phyloP scores from a whole-genome alignment of 2,888 invertebrate genomes.

The Brenthis daphne region DNA sequence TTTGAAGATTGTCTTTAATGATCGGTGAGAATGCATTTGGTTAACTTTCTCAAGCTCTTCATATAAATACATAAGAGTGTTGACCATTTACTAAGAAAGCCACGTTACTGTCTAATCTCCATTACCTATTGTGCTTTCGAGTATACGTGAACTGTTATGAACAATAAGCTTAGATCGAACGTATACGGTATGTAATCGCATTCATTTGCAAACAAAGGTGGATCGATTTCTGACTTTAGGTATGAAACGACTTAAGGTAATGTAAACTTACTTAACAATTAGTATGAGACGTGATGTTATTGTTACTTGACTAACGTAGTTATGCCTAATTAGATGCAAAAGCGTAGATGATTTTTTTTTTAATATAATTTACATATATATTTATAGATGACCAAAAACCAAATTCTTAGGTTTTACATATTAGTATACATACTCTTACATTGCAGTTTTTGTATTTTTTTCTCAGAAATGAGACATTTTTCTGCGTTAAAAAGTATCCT shows the following conservation, averaged over 20 bases:
- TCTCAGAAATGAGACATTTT: too few species aligned
- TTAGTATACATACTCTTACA: too few species aligned
- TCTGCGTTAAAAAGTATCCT: too few species aligned
- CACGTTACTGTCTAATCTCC: conserved; percentile 20
- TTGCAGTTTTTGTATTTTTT: too few species aligned
- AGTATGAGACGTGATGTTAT: neutral
- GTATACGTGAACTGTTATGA: conserved; percentile 31
- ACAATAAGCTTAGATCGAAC: conserved; percentile 32
- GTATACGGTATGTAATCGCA: conserved; percentile 20
- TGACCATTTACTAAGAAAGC: conserved; percentile 29
- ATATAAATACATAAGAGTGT: neutral
- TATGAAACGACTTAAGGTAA: conserved; percentile 5
- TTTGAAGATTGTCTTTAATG: too few species aligned
- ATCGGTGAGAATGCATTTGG: too few species aligned
- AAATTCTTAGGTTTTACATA: too few species aligned
- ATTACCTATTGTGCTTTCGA: conserved; percentile 29
- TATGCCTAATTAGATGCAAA: neutral
- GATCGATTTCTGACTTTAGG: conserved; percentile 22
- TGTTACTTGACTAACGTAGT: neutral
- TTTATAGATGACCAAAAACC: too few species aligned
- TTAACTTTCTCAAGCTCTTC: too few species aligned
- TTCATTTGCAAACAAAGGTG: conserved; percentile 29
- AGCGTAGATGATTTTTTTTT: neutral
- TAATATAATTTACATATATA: neutral
- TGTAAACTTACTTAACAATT: neutral